Conservation (phyloP, 2,888 invertebrate genomes). For the Epirrita christyi region DNA sequence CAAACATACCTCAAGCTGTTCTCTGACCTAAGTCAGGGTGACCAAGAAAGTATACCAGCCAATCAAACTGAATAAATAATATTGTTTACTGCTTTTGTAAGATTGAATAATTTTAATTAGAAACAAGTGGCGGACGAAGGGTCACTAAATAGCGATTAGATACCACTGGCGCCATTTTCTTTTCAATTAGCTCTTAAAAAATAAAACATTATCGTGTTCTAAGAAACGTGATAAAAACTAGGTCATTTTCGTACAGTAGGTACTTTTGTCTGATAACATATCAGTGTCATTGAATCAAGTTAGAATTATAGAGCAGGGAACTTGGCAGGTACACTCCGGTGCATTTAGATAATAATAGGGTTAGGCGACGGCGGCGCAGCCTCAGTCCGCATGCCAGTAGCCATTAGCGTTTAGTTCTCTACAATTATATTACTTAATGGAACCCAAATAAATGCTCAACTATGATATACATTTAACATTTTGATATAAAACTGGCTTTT, state of each 20-base stretch:
- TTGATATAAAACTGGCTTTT: neutral
- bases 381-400: conserved; percentile 59
- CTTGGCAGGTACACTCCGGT: conserved; percentile 51
- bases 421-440: conserved; percentile 55
- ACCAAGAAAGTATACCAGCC: neutral
- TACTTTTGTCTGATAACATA: conserved; percentile 30
- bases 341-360: conserved; percentile 64
- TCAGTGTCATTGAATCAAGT: conserved; percentile 33
- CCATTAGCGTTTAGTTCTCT: conserved; percentile 66
- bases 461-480: conserved; percentile 33
- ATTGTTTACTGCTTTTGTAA: neutral
- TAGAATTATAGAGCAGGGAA: conserved; percentile 40
- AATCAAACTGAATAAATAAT: neutral
- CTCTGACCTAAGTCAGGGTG: too few relatives aligned
- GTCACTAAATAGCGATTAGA: conserved; percentile 17
- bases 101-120: conserved; percentile 5
- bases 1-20: too few relatives aligned
- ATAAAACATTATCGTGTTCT: conserved; percentile 31
- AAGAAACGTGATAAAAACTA: conserved; percentile 24
- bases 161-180: conserved; percentile 20
- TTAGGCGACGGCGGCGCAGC: conserved; percentile 47
- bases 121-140: conserved; percentile 3
- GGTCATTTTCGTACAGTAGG: conserved; percentile 16
- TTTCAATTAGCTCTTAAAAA: conserved; percentile 35
- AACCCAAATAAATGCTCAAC: conserved; percentile 31